These are phyloP conservation scores for Orchestes rusci DNA, from an alignment of 2,888 invertebrate species.

Conservation along the genomic window DNA sequence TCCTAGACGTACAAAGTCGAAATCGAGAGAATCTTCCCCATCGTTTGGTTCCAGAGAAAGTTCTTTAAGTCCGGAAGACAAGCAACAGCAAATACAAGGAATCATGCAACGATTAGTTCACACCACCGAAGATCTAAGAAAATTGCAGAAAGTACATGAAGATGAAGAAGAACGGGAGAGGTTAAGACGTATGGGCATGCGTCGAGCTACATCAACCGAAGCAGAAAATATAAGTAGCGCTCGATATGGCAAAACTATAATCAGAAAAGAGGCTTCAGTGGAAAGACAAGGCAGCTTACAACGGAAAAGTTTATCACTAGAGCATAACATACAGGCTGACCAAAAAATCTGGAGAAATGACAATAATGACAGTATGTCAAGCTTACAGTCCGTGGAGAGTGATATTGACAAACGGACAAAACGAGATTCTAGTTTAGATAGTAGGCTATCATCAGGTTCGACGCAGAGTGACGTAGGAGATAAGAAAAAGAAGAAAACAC, in stretches of 20 bases:
- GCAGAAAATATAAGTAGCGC: slow-evolving; percentile 48
- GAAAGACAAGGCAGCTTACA: slow-evolving; percentile 48
- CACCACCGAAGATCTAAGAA: slow-evolving; percentile 58
- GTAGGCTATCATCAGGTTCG: slow-evolving; percentile 75
- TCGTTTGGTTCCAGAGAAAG: slow-evolving; percentile 47
- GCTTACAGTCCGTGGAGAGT: slow-evolving; percentile 54
- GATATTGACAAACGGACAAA: slow-evolving; percentile 46
- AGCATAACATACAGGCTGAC: slow-evolving; percentile 54
- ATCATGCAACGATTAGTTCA: slow-evolving; percentile 60
- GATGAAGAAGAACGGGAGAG: slow-evolving; percentile 49
- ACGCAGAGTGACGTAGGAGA: slow-evolving; percentile 74
- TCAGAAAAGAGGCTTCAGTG: slow-evolving; percentile 26
- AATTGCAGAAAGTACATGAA: slow-evolving; percentile 47
- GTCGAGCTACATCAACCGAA: slow-evolving; percentile 56
- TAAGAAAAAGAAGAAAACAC: slow-evolving; percentile 71
- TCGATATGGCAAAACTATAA: slow-evolving; percentile 25
- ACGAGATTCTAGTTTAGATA: slow-evolving; percentile 73
- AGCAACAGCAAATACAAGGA: slow-evolving; percentile 37
- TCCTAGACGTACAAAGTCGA: slow-evolving; percentile 61
- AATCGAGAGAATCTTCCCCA: slow-evolving; percentile 67
- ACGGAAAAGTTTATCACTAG: slow-evolving; percentile 64
- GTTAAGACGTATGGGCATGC: slow-evolving; percentile 41
- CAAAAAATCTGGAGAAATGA: slow-evolving; percentile 78
- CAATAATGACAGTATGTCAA: slow-evolving; percentile 78
- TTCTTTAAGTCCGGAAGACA: slow-evolving; percentile 43